Percentiles rank a stretch among this genome's conserved stretches.
These are phyloP conservation scores for Torymus texanus DNA, from an alignment of 2,888 invertebrate species.

Conservation along the genomic window DNA sequence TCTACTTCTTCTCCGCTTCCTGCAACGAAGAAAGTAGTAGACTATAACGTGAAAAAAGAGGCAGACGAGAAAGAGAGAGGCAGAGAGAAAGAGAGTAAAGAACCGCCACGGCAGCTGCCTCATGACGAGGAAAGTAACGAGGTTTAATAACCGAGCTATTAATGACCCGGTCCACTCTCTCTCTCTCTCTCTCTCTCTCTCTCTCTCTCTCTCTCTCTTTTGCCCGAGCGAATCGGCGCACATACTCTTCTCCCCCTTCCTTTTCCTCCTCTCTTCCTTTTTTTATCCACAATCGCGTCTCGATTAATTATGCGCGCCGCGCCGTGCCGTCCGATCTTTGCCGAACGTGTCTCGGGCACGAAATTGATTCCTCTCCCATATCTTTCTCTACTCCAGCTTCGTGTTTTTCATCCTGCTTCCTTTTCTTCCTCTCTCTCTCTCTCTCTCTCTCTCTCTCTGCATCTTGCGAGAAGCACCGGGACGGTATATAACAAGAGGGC, in stretches of 20 bases:
- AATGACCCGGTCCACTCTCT: conserved; percentile 60
- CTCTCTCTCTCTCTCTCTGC: background rate
- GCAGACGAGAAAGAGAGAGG: conserved; percentile 24
- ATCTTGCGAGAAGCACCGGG: background rate
- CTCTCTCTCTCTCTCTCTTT: conserved; percentile 20
- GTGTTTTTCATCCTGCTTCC: background rate
- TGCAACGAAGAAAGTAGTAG: conserved; percentile 29
- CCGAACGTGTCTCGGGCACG: conserved; percentile 23
- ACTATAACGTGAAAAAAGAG: background rate
- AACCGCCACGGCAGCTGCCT: conserved; percentile 19
- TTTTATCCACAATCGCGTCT: conserved; percentile 49
- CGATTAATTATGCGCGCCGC: conserved; percentile 49
- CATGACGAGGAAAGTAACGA: conserved; percentile 63
- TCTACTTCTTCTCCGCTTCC: conserved; percentile 17
- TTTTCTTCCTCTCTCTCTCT: background rate
- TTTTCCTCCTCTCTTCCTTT: conserved; percentile 30
- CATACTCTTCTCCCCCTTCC: conserved; percentile 33
- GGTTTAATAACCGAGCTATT: conserved; percentile 66
- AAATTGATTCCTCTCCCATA: conserved; percentile 24
- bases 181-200: conserved; percentile 21
- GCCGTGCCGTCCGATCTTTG: conserved; percentile 18
- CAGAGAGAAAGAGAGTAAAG: conserved; percentile 19
- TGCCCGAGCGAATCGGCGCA: conserved; percentile 44
- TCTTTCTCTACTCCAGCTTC: background rate
- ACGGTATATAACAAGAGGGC: conserved; percentile 5